Conservation (phyloP, 2,888 invertebrate genomes). For the Sympetrum striolatum region DNA sequence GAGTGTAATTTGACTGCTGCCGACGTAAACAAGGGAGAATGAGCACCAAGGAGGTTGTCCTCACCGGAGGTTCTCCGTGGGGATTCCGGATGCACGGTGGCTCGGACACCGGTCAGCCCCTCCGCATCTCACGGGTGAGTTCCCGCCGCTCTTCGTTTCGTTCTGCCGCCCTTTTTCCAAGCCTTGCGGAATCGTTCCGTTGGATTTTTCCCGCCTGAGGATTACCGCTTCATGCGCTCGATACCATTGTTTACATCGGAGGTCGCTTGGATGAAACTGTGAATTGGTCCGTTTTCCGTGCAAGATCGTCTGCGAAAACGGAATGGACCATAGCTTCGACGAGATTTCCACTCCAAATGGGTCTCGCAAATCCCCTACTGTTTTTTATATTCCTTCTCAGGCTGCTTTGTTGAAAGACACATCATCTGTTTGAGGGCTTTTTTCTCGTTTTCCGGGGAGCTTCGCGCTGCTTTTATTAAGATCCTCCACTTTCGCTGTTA, state of each 20-base stretch:
- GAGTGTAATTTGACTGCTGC: not conserved
- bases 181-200: not conserved
- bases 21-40: conserved; percentile 56
- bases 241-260: not conserved
- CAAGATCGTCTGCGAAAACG: no score
- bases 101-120: conserved; percentile 76
- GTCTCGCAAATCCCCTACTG: no score
- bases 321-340: no score
- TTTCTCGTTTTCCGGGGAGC: no score
- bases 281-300: no score
- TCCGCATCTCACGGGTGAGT: conserved; percentile 81
- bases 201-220: not conserved
- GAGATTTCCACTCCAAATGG: no score
- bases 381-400: no score
- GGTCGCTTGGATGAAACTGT: no score
- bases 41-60: conserved; percentile 75
- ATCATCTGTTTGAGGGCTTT: no score
- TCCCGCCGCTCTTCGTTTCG: not conserved
- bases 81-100: conserved; percentile 90
- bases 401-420: no score
- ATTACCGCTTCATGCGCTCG: not conserved
- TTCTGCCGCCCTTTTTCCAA: not conserved
- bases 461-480: no score
- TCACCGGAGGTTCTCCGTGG: conserved; percentile 86
- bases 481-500: no score